Evolutionary conservation across 2,797 vertebrate genomes (phyloP).

Genomic region (Cyprinella venusta): DNA sequence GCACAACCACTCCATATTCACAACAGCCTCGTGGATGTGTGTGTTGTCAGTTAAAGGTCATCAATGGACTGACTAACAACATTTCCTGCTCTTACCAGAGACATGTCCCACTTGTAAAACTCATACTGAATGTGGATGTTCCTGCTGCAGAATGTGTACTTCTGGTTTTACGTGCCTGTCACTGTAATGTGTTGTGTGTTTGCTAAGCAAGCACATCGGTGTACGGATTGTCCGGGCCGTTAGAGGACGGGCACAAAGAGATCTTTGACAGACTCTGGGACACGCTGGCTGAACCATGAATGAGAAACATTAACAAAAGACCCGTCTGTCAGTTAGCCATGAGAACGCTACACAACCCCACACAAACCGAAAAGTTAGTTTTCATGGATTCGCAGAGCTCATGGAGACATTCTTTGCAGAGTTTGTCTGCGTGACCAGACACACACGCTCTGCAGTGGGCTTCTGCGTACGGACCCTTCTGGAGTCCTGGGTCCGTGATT

Average conservation of each 20-base stretch:
- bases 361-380: slow-evolving; percentile 16
- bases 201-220: not conserved
- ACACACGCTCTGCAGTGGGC: not conserved
- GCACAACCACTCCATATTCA: slow-evolving; percentile 21
- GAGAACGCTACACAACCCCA: slow-evolving; percentile 52
- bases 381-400: slow-evolving; percentile 11
- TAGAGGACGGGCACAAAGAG: slow-evolving; percentile 69
- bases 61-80: not conserved
- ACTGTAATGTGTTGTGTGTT: not conserved
- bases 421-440: slow-evolving; percentile 9
- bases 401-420: not conserved
- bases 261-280: slow-evolving; percentile 66
- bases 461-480: not conserved
- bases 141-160: not conserved
- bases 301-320: slow-evolving; percentile 67
- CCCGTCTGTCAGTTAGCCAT: slow-evolving; percentile 60
- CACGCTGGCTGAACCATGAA: slow-evolving; percentile 15
- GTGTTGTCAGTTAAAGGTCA: slow-evolving; percentile 13
- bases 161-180: not conserved
- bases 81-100: not conserved
- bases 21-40: not conserved
- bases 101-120: not conserved
- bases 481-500: not conserved
- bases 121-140: not conserved
- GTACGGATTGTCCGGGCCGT: not conserved